Evolutionary conservation across 1,140 invertebrate species (phyloP).

Genomic region (Drosophila ohnishii): DNA sequence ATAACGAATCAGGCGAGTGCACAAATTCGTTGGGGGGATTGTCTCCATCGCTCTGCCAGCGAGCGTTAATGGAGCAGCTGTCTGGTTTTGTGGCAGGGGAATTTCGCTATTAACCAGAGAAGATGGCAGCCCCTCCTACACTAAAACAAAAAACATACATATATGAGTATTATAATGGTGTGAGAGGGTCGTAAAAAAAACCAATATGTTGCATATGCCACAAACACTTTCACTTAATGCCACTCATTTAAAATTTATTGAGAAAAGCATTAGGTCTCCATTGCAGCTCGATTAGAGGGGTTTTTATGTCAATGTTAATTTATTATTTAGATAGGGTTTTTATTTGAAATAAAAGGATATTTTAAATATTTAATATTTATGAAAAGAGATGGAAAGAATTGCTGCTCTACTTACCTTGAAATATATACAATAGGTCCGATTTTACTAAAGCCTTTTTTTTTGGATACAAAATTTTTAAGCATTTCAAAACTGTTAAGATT

Average conservation of each 20-base stretch:
- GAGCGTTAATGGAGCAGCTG: slow-evolving; percentile 47
- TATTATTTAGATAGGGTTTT: not conserved
- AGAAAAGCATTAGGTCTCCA: slow-evolving; percentile 1
- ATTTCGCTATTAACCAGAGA: slow-evolving; percentile 42
- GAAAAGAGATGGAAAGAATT: too few relatives aligned
- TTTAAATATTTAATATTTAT: not conserved
- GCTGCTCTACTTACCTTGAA: not conserved
- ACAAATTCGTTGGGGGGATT: slow-evolving; percentile 58
- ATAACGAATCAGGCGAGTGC: slow-evolving; percentile 78
- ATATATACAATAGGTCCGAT: not conserved
- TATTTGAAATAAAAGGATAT: not conserved
- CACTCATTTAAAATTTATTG: slow-evolving; percentile 9
- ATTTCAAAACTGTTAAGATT: not conserved
- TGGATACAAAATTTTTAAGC: not conserved
- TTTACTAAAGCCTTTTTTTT: not conserved
- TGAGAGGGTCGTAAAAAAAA: slow-evolving; percentile 19
- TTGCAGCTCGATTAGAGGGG: not conserved
- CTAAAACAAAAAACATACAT: slow-evolving; percentile 3
- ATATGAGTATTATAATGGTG: not conserved
- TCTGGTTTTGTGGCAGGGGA: slow-evolving; percentile 41
- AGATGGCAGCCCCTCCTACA: slow-evolving; percentile 29
- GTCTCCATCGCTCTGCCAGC: slow-evolving; percentile 4
- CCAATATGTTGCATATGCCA: slow-evolving; percentile 14
- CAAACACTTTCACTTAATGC: slow-evolving; percentile 7
- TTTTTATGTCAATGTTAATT: not conserved